These are phyloP conservation scores for Rotaria magnacalcarata DNA, from an alignment of 2,888 invertebrate genomes.

Conservation along the genomic window DNA sequence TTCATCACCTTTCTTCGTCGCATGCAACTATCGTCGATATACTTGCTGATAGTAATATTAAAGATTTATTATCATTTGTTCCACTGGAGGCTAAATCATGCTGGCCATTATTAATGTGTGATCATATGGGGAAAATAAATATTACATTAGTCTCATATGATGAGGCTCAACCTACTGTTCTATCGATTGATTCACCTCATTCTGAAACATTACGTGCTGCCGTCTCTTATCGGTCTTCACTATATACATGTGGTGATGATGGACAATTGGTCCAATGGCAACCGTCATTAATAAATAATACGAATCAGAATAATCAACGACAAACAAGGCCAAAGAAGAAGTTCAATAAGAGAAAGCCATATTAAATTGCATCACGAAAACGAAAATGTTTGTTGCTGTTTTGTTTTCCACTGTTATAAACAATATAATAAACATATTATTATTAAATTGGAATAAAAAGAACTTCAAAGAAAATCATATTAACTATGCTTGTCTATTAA, in stretches of 20 bases:
- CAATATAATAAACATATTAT: not conserved
- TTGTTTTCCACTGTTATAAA: not conserved
- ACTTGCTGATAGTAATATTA: not conserved
- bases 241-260: constrained; percentile 12
- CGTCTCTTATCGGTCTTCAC: not conserved
- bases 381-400: not conserved
- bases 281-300: not conserved
- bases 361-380: not conserved
- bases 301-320: not conserved
- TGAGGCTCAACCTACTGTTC: not conserved
- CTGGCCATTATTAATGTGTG: constrained; percentile 10
- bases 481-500: too few species aligned
- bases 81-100: not conserved
- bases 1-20: constrained; percentile 5
- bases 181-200: not conserved
- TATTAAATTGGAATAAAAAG: not conserved
- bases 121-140: not conserved
- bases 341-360: not conserved
- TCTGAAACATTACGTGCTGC: not conserved
- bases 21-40: not conserved
- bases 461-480: too few species aligned
- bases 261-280: not conserved
- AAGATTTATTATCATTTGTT: not conserved
- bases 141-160: not conserved
- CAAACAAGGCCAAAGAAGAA: not conserved